Evolutionary conservation across 2,113 vertebrate species (phyloP).

Genomic region (Lophotis ruficrista): DNA sequence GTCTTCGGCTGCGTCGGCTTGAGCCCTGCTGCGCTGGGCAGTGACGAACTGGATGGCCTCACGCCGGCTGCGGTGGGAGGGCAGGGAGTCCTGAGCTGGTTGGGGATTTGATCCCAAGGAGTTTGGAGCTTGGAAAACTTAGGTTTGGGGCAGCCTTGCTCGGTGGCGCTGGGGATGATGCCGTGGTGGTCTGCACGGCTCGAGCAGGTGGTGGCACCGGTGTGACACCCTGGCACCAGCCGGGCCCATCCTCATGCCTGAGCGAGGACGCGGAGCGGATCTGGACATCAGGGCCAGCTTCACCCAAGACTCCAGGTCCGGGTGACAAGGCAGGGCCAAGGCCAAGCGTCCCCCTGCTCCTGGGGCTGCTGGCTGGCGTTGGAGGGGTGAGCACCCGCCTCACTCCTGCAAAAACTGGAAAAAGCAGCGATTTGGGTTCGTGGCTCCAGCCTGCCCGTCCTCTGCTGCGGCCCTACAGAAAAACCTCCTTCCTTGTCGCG

Average conservation of each 20-base stretch:
- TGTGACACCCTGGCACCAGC: not conserved
- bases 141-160: not conserved
- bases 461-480: not conserved
- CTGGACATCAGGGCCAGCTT: not conserved
- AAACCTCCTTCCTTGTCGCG: not conserved
- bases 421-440: not conserved
- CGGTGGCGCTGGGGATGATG: fast-evolving
- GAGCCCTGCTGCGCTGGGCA: not conserved
- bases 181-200: fast-evolving
- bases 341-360: not conserved
- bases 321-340: not conserved
- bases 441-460: not conserved
- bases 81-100: not conserved
- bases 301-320: not conserved
- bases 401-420: not conserved
- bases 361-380: not conserved
- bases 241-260: not conserved
- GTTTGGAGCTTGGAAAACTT: not conserved
- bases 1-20: fast-evolving
- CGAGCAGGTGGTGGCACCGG: fast-evolving
- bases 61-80: not conserved
- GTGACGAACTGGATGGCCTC: not conserved
- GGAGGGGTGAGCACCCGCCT: not conserved
- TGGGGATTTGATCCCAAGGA: not conserved
- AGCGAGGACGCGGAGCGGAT: not conserved